Evolutionary conservation across 2,113 vertebrate genomes (phyloP).

Genomic region (Menidia beryllina): DNA sequence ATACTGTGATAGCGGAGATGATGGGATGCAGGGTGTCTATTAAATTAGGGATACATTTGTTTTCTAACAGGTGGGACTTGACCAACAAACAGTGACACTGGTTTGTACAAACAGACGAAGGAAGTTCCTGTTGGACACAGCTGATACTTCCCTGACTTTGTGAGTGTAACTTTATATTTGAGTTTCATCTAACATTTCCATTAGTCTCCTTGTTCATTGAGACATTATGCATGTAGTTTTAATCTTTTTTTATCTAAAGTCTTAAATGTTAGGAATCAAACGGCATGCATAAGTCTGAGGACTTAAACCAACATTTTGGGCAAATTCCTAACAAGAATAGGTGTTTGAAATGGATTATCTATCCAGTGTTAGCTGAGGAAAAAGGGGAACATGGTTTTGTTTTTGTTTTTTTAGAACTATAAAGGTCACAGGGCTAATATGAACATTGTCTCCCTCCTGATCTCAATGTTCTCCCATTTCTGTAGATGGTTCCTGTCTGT

Average conservation of each 20-base stretch:
- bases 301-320: too few species aligned
- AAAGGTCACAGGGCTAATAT: not conserved
- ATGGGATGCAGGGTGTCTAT: not conserved
- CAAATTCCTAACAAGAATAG: too few species aligned
- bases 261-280: not conserved
- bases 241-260: too few species aligned
- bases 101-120: conserved; percentile 95
- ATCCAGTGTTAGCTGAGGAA: too few species aligned
- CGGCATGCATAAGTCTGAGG: not conserved
- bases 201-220: not conserved
- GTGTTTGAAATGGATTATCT: too few species aligned
- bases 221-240: not conserved
- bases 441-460: not conserved
- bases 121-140: conserved; percentile 94
- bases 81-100: conserved; percentile 91
- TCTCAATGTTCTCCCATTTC: not conserved
- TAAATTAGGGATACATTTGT: not conserved
- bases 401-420: not conserved
- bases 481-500: conserved; percentile 90
- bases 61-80: conserved; percentile 89
- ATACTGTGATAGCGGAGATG: not conserved
- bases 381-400: not conserved
- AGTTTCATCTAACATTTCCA: not conserved
- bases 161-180: conserved; percentile 72
- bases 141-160: conserved; percentile 89